These are phyloP conservation scores for Lasioglossum oenotherae DNA, from an alignment of 2,888 invertebrate species.

Conservation along the genomic window DNA sequence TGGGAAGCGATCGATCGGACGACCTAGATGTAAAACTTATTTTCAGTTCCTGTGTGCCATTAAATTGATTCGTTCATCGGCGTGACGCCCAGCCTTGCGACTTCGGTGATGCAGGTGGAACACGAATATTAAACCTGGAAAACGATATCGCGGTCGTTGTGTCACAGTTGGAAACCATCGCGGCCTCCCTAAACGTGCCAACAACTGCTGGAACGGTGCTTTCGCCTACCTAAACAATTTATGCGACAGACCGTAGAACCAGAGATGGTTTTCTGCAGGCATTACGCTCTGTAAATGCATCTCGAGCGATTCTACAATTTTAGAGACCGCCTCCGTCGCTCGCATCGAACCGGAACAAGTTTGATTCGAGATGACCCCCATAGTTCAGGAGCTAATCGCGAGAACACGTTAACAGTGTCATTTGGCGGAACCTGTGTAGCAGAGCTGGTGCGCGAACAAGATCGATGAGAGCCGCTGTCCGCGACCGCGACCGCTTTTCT, in stretches of 20 bases:
- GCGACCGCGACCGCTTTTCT: not conserved
- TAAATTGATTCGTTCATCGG: not conserved
- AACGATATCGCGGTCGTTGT: not conserved
- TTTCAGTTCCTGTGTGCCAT: not conserved
- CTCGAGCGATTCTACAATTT: not conserved
- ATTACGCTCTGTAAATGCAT: not conserved
- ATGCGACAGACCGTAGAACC: not conserved
- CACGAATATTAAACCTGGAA: not conserved
- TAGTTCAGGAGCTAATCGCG: not conserved
- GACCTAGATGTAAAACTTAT: not conserved
- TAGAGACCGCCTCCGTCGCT: not conserved
- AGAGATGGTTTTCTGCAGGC: not conserved
- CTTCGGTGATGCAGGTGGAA: not conserved
- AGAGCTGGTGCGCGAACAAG: not conserved
- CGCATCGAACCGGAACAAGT: not conserved
- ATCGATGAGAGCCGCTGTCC: slow-evolving; percentile 18
- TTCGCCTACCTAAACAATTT: not conserved
- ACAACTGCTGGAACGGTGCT: not conserved
- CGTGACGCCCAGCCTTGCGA: not conserved
- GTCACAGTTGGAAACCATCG: not conserved
- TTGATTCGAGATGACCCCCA: too few species aligned
- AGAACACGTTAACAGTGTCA: not conserved
- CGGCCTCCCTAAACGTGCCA: not conserved
- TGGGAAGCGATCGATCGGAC: too few species aligned
- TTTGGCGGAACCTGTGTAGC: not conserved